Percentiles rank a stretch among this genome's conserved stretches.
These are phyloP conservation scores for Drosophila littoralis DNA, from an alignment of 1,140 invertebrate genomes.

Conservation along the genomic window DNA sequence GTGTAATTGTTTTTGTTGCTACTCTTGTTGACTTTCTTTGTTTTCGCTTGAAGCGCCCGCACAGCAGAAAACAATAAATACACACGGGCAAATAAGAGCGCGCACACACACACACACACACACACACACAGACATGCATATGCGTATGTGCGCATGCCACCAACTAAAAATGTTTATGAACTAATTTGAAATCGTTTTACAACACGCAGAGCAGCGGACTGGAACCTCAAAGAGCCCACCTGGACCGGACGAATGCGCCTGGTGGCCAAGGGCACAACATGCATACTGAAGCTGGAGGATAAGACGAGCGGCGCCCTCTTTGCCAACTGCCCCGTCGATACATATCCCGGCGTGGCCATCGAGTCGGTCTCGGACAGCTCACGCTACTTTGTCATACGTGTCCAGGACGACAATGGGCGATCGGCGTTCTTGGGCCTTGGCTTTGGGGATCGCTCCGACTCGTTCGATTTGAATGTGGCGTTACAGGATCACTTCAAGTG, in stretches of 20 bases:
- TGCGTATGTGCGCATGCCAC: not conserved
- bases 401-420: conserved; percentile 97
- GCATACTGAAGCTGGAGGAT: conserved; percentile 97
- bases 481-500: conserved; percentile 99
- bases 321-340: conserved; percentile 98
- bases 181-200: conserved; percentile 7
- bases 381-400: conserved; percentile 98
- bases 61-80: conserved; percentile 19
- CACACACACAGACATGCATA: conserved; percentile 1
- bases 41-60: conserved; percentile 52
- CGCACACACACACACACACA: conserved; percentile 25
- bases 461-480: conserved; percentile 99
- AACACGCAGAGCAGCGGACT: conserved; percentile 95
- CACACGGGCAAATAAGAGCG: conserved; percentile 4
- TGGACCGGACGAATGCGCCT: conserved; percentile 98
- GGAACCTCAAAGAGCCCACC: conserved; percentile 98
- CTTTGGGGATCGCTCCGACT: conserved; percentile 98
- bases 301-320: conserved; percentile 97
- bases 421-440: conserved; percentile 99
- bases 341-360: conserved; percentile 96
- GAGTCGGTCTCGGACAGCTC: conserved; percentile 99
- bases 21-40: conserved; percentile 58
- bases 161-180: conserved; percentile 22
- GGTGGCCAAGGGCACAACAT: conserved; percentile 93
- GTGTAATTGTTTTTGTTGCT: conserved; percentile 43